Evolutionary conservation across 1,140 invertebrate species (phyloP), one percentile per base, ranked within the genome.

Genomic region (Bombus pyrosoma): DNA sequence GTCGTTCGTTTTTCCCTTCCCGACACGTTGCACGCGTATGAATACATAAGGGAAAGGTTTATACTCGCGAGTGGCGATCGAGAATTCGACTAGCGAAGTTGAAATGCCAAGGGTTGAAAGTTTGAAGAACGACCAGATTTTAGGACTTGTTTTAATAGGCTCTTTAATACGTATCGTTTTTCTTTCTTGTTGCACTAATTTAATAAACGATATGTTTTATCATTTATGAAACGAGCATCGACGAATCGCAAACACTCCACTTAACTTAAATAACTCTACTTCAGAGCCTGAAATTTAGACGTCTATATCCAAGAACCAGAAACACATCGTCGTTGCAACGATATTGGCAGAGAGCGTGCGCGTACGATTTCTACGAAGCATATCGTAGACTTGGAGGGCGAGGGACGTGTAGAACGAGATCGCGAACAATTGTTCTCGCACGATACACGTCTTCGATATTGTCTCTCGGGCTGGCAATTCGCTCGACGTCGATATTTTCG

Each of bases 31-130:
- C 78, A 81, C 75, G 64, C 39, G 79, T 86, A 90, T 90, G 89
- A 90, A 90, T 90, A 90, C 86, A 64, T 89, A 87, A 89, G 81
- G 69, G 69, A 71, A 78, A 62, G 82, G 82, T 90, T 85, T 90
- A 77, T 64, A 64, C 53, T 83, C 76, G 71, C 74, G 84, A 86
- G 47, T 9, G 76, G 68, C 75, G 87, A 89, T 69, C 80, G 72
- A 41, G 43, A 57, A 59, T 88, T 87, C 68, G 59, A 53, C 47
- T 6, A 22, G 47, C 47, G 18, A 53, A 8, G 5, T 22, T 53
- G 18, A 53, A 15, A 66, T 32, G 13, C 15, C 18, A 32, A n/a
- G n/a, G n/a, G n/a, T 34, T 66, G n/a, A 32, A 34, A 66, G 15
- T 8, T 32, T 6, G 15, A 8, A 18, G 15, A 66, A 32, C 6